Base-by-base conservation (phyloP, 2,113 vertebrate genomes). In the Oenanthe oenanthe region DNA sequence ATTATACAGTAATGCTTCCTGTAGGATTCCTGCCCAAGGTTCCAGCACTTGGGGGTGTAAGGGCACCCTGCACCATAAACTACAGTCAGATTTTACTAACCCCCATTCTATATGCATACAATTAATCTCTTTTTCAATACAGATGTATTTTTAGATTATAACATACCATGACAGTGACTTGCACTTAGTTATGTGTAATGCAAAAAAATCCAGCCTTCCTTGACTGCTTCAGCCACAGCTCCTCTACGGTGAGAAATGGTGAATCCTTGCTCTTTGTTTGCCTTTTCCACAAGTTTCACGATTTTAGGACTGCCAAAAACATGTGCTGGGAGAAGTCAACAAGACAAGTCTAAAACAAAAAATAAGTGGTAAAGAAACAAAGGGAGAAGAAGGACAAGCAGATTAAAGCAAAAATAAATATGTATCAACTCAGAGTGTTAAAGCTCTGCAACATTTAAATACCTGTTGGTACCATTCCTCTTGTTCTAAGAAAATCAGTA, bases 371-470 rank as follows among this genome's bases (percentile, higher is more conserved):
- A 67, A 85, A 43, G 32, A 60, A 89, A 40, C 20, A 78, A 73
- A 74, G 24, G 22, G 18, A 79, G 32, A 54, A 61, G 36, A 76
- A 21, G n/a, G 18, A 85, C 43, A 70, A 77, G 29, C 13, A 56
- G 63, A 95, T 74, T 81, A 96, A 94, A 94, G 80, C 56, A 63
- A 32, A 88, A 86, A 38, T 57, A 51, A 89, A 17, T 60, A 92
- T 2, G 13, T 62, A 85, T 76, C 74, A 76, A 71, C 61, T 67
- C 21, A 32, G 50, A 85, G 67, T 31, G 62, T 66, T 91, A 54
- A 61, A 96, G 36, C 40, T 83, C 88, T 78, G 83, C 48, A 71
- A 77, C 26, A 85, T 54, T 57, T 79, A 57, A 72, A 75, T n/a
- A 58, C 18, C 42, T 73, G 53, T 36, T 36, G 3, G 47, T 47